Evolutionary conservation across 2,797 vertebrate genomes (phyloP), one percentile per base, ranked within the genome.

Genomic region (Coendou prehensilis): DNA sequence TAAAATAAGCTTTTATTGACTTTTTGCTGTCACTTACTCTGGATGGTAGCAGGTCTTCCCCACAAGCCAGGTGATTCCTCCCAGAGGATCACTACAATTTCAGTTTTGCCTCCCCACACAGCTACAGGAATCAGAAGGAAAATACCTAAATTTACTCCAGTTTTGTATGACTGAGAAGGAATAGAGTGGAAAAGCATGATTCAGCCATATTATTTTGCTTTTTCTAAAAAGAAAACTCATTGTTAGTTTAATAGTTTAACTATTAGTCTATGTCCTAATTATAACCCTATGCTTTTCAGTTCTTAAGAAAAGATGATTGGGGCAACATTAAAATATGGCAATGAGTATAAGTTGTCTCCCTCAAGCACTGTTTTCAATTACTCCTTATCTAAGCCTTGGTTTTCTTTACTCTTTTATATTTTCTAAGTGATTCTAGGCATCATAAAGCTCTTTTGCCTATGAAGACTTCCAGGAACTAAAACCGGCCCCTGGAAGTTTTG

Each of bases 231-330:
- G 90, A 92, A 93, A 97, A 76, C 90, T 88, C 81, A 56, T 88
- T 94, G 96, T 97, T 95, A 97, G 96, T 94, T 95, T 92, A 98
- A 96, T 93, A 96, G 64, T 97, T 91, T 97, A 97, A 97, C 92
- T 97, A 95, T 96, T 94, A 92, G 93, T 67, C 78, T 95, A 76
- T 86, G 87, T 57, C 92, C 94, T 98, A 98, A 97, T 98, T 98
- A 96, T 87, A 95, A 93, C 61, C 61, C 79, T 84, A 64, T 61
- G 30, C 33, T 54, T 86, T 96, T 76, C 5, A 88, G 45, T 93
- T 92, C 78, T 97, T 92, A 90, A 57, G 82, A 85, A 96, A 96
- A 98, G 89, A 97, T 95, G 97, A 97, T 93, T 97, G 97, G 56
- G 79, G 69, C 45, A 91, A 92, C 97, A 95, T 97, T 90, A 97